Evolutionary conservation across 2,888 invertebrate genomes (phyloP), one percentile per base, ranked within the genome.

Genomic region (Parelbella ahira): DNA sequence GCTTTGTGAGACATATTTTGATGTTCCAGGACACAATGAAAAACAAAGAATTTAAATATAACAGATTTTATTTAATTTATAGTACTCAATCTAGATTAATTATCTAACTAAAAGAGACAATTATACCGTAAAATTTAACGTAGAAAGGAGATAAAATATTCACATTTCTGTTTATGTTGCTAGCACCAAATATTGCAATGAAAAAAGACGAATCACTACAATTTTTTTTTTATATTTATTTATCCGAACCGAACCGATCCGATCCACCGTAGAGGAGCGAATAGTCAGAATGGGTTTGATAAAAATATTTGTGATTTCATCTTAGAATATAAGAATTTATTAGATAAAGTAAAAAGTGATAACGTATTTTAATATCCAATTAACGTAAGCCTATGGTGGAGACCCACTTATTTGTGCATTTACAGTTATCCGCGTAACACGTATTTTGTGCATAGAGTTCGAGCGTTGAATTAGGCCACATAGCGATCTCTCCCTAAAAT

Each of bases 401-500:
- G 61, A 59, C 76, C 66, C 57, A 71, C 69, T 66, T 76, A 78
- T 75, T 84, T 72, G 78, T 82, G 76, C 70, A 77, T 87, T 86
- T 87, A 87, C 87, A 87, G 87, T 87, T 87, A 87, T 70, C 75
- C 83, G 79, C 76, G 83, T 84, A 86, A 86, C 86, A 87, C 86
- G 84, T 86, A 87, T 87, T 84, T 87, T 86, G 87, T 87, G 86
- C 83, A 87, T 84, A 83, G 79, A 86, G 86, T 80, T 84, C 63
- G 69, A 81, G 81, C 81, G 81, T 82, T 82, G 87, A 88, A 88
- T 88, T 88, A 88, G 88, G 88, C 88, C 88, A 88, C 88, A 88
- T 88, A 88, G 88, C 88, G 87, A 88, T 88, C 87, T 88, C 88
- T 88, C 88, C 88, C 88, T 88, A 84, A 88, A 87, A 87, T 88